A percentile compares a stretch with the other conserved stretches of the same genome.
Evolutionary conservation across 53 echinoderm and acorn worm species (phyloP).

Genomic region (Holothuria leucospilota): DNA sequence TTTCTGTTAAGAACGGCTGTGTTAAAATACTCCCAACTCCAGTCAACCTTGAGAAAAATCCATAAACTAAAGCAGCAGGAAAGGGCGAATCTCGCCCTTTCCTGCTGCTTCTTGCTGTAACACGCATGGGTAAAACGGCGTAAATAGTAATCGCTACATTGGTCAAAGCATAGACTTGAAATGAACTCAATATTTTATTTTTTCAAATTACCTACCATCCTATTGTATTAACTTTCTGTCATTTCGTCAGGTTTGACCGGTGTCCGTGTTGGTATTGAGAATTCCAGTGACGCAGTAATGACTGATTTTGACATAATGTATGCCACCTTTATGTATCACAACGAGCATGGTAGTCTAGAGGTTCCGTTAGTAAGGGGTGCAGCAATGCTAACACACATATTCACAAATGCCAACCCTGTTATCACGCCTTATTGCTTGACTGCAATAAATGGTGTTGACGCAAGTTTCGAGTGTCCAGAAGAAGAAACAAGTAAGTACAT

Average conservation of each 20-base stretch:
- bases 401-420: conserved; percentile 72
- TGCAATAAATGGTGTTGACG: conserved; percentile 67
- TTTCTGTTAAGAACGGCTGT: too few species aligned
- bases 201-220: too few species aligned
- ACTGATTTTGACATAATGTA: conserved; percentile 91
- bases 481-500: conserved; percentile 68
- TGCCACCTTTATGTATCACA: conserved; percentile 76
- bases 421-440: conserved; percentile 79
- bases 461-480: conserved; percentile 73
- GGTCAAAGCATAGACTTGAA: too few species aligned
- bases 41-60: too few species aligned
- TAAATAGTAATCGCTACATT: too few species aligned
- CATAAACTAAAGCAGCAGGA: too few species aligned
- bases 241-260: conserved; percentile 68
- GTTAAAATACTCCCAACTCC: too few species aligned
- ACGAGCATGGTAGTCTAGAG: conserved; percentile 71
- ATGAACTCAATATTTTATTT: too few species aligned
- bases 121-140: too few species aligned
- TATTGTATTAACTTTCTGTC: too few species aligned
- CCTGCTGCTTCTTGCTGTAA: too few species aligned
- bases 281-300: conserved; percentile 70
- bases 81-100: too few species aligned
- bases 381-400: conserved; percentile 83
- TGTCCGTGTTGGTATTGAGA: conserved; percentile 70
- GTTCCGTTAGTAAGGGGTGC: conserved; percentile 81